Evolutionary conservation across 2,888 invertebrate genomes (phyloP).

Genomic region (Meta bourneti): DNA sequence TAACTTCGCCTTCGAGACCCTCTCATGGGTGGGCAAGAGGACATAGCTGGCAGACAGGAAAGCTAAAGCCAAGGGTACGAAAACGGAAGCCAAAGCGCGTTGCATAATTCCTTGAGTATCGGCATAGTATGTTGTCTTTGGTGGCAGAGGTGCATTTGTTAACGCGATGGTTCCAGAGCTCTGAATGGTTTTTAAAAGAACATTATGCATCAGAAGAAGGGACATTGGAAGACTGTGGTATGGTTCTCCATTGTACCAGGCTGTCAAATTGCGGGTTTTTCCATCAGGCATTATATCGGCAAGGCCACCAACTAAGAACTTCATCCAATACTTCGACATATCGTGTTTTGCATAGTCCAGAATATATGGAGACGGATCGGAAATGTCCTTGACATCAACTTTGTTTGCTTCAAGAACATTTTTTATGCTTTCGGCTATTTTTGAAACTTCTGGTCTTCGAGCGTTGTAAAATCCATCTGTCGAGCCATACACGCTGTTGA

Average conservation of each 20-base stretch:
- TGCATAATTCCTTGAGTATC: neutral
- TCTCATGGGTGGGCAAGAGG: conserved; percentile 79
- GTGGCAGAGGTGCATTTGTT: conserved; percentile 86
- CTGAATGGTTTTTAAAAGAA: conserved; percentile 80
- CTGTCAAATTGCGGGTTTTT: conserved; percentile 32
- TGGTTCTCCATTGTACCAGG: conserved; percentile 77
- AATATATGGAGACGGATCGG: conserved; percentile 55
- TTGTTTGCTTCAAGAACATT: conserved; percentile 19
- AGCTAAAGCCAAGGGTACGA: conserved; percentile 79
- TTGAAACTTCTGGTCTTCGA: neutral
- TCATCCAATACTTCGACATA: conserved; percentile 42
- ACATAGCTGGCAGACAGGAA: conserved; percentile 79
- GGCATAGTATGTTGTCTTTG: conserved; percentile 78
- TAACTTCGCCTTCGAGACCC: conserved; percentile 80
- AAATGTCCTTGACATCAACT: neutral
- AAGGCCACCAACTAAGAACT: conserved; percentile 49
- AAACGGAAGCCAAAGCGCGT: conserved; percentile 47
- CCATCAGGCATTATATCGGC: neutral
- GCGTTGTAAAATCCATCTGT: conserved; percentile 57
- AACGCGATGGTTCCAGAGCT: conserved; percentile 81
- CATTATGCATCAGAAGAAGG: conserved; percentile 78
- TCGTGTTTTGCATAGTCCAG: conserved; percentile 46
- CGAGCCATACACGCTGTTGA: conserved; percentile 50
- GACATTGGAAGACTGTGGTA: conserved; percentile 74
- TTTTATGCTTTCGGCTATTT: neutral